Conservation (phyloP, 2,888 invertebrate genomes). For the Amphipoea lucens region DNA sequence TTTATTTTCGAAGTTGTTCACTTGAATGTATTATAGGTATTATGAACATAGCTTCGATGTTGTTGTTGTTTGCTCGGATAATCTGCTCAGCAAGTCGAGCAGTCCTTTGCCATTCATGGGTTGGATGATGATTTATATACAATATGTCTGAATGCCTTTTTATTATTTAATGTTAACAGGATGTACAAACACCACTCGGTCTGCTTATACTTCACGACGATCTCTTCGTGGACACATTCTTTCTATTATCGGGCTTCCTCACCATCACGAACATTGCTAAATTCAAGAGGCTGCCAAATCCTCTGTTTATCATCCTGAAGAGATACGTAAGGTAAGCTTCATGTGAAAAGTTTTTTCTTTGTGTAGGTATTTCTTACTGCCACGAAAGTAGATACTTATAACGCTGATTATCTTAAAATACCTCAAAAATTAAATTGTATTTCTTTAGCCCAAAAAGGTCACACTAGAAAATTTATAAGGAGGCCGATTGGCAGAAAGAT, state of each 20-base stretch:
- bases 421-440: not conserved
- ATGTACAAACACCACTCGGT: conserved; percentile 70
- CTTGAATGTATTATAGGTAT: no score
- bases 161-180: conserved; percentile 64
- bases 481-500: not conserved
- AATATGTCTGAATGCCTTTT: no score
- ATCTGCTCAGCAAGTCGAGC: no score
- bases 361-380: not conserved
- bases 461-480: not conserved
- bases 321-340: conserved; percentile 91
- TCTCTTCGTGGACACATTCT: conserved; percentile 92
- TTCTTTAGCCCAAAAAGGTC: not conserved
- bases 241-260: conserved; percentile 91
- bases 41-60: no score
- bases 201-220: conserved; percentile 91
- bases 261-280: conserved; percentile 86
- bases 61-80: no score
- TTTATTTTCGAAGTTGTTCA: no score
- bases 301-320: conserved; percentile 87
- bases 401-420: not conserved
- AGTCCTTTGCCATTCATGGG: no score
- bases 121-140: no score
- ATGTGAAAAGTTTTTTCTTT: not conserved
- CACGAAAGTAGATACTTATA: not conserved
- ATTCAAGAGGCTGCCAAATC: conserved; percentile 80